Conservation (phyloP, 2,888 invertebrate species). For the Oegoconia quadripuncta region DNA sequence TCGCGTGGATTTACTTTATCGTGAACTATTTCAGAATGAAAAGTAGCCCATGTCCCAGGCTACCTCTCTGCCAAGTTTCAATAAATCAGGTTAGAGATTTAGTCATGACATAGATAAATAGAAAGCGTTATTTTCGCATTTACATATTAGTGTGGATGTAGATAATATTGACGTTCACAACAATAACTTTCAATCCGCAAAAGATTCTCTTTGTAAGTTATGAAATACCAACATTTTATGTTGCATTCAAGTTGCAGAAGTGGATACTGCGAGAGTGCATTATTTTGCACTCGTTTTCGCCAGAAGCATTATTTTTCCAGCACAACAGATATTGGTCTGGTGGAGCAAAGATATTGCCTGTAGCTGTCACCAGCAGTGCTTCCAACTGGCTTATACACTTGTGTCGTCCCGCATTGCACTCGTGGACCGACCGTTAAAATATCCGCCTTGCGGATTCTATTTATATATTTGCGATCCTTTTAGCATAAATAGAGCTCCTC, state of each 20-base stretch:
- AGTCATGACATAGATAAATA: too few relatives aligned
- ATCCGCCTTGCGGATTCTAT: constrained; percentile 24
- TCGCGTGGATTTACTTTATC: too few relatives aligned
- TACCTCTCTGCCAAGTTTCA: too few relatives aligned
- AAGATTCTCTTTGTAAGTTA: not conserved
- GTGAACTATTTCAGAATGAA: too few relatives aligned
- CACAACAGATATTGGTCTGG: constrained; percentile 63
- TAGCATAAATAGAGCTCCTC: constrained; percentile 1
- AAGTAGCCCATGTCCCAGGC: too few relatives aligned
- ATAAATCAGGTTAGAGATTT: too few relatives aligned
- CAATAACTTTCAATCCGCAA: too few relatives aligned
- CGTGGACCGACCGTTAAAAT: constrained; percentile 34
- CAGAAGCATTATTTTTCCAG: constrained; percentile 52
- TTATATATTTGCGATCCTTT: constrained; percentile 1
- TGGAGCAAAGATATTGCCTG: constrained; percentile 66
- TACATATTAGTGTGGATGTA: too few relatives aligned
- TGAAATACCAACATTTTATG: not conserved
- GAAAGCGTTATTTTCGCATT: too few relatives aligned
- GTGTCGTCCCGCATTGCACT: constrained; percentile 44
- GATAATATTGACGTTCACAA: too few relatives aligned
- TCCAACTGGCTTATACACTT: constrained; percentile 59
- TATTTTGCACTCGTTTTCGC: constrained; percentile 29
- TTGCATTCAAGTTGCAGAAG: not conserved
- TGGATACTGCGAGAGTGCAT: constrained; percentile 4
- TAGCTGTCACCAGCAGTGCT: constrained; percentile 64